Percentiles rank a stretch among this genome's conserved stretches.
phyloP scores from a whole-genome alignment of 1,140 invertebrate species.

The Drosophila albomicans region DNA sequence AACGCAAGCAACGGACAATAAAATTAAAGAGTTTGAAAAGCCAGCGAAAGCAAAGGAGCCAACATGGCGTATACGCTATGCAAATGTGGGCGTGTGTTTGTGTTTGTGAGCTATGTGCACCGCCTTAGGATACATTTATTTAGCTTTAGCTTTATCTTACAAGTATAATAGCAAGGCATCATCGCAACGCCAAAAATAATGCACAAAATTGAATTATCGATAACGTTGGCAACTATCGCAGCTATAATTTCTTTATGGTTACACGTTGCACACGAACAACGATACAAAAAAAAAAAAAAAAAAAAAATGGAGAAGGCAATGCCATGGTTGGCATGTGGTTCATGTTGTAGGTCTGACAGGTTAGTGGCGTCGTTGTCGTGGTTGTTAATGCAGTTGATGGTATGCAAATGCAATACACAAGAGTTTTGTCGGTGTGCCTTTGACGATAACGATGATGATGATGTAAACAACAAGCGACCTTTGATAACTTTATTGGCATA shows the following conservation, averaged over 20 bases:
- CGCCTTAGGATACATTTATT: slow-evolving; percentile 76
- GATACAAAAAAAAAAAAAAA: too few relatives aligned
- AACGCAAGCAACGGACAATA: slow-evolving; percentile 71
- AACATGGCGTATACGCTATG: slow-evolving; percentile 56
- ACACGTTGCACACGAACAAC: slow-evolving; percentile 40
- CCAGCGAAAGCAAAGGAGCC: slow-evolving; percentile 41
- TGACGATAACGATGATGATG: slow-evolving; percentile 16
- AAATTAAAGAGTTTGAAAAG: slow-evolving; percentile 74
- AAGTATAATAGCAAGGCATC: slow-evolving; percentile 66
- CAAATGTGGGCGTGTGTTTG: slow-evolving; percentile 45
- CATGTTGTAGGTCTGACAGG: slow-evolving; percentile 20
- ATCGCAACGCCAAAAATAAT: slow-evolving; percentile 79
- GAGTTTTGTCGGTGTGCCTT: slow-evolving; percentile 26
- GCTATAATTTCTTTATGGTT: slow-evolving; percentile 80
- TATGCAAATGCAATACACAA: slow-evolving; percentile 76
- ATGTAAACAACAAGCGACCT: slow-evolving; percentile 37
- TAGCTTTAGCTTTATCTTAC: slow-evolving; percentile 64
- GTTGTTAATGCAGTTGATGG: slow-evolving; percentile 52
- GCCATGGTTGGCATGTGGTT: slow-evolving; percentile 31
- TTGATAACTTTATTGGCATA: slow-evolving; percentile 64
- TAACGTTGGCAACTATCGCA: slow-evolving; percentile 66
- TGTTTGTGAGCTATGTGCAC: slow-evolving; percentile 16
- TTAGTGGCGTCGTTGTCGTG: not conserved
- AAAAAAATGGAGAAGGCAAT: not conserved
- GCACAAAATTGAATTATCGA: slow-evolving; percentile 83